Percentiles rank a stretch among this genome's conserved stretches.
These are phyloP conservation scores for Spheniscus humboldti DNA, from an alignment of 2,797 vertebrate genomes.

Conservation along the genomic window DNA sequence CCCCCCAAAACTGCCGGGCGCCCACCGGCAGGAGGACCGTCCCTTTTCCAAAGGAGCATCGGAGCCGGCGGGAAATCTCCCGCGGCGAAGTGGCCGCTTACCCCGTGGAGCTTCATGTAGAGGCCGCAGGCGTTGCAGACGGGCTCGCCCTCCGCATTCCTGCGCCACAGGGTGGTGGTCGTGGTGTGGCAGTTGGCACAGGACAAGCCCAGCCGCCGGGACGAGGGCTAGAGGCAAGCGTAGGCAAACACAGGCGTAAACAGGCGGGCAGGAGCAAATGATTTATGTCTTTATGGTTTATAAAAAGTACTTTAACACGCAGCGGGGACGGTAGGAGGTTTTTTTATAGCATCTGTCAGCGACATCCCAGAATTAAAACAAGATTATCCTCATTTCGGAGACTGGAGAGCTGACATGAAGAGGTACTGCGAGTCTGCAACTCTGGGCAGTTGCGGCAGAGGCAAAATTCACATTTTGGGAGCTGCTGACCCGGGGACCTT, in stretches of 20 bases:
- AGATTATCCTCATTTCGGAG: neutral
- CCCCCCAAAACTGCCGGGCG: fast-evolving
- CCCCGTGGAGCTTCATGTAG: conserved; percentile 97
- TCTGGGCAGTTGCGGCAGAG: neutral
- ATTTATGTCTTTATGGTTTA: neutral
- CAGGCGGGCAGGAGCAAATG: neutral
- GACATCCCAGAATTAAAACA: neutral
- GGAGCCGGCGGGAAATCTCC: neutral
- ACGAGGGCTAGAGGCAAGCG: conserved; percentile 83
- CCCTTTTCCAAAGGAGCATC: neutral
- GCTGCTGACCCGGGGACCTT: neutral
- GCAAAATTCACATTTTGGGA: neutral
- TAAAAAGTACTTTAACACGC: neutral
- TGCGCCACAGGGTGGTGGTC: conserved; percentile 97
- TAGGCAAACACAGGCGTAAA: neutral
- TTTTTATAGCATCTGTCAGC: neutral
- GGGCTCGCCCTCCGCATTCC: conserved; percentile 95
- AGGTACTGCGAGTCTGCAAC: neutral
- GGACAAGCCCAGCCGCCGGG: conserved; percentile 91
- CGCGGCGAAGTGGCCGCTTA: conserved; percentile 41
- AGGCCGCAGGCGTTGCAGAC: conserved; percentile 98
- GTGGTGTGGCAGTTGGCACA: conserved; percentile 98
- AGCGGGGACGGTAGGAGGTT: fast-evolving
- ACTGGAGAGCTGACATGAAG: neutral
- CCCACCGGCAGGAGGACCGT: fast-evolving